Conservation (phyloP, 2,888 invertebrate species). For the Drosophila merina region DNA sequence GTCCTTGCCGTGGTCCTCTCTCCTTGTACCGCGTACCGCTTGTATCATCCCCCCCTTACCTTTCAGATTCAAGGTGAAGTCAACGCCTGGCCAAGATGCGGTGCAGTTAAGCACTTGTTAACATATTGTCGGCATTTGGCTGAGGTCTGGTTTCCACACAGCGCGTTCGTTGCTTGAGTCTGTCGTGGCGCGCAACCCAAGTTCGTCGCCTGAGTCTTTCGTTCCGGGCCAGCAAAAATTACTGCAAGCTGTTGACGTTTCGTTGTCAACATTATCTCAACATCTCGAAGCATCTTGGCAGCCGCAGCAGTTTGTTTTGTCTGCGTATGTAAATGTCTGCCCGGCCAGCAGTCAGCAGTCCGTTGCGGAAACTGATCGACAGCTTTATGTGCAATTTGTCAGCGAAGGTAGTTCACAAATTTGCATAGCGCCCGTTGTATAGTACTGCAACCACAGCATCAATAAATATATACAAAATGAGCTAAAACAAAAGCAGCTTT, state of each 20-base stretch:
- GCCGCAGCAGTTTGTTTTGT: conserved; percentile 31
- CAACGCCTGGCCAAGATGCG: conserved; percentile 60
- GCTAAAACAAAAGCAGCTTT: neutral
- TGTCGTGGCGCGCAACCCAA: conserved; percentile 24
- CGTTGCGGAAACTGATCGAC: conserved; percentile 76
- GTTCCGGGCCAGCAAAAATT: conserved; percentile 43
- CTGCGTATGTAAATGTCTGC: conserved; percentile 51
- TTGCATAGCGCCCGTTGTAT: conserved; percentile 63
- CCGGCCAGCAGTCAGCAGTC: neutral
- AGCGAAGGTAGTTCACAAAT: conserved; percentile 72
- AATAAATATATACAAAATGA: conserved; percentile 9
- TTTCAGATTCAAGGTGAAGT: conserved; percentile 60
- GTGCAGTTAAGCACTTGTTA: conserved; percentile 80
- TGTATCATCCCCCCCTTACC: conserved; percentile 5
- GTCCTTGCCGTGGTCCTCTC: conserved; percentile 25
- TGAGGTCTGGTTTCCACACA: conserved; percentile 21
- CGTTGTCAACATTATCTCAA: conserved; percentile 72
- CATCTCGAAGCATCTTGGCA: conserved; percentile 25
- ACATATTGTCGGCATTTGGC: conserved; percentile 78
- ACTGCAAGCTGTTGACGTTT: conserved; percentile 74
- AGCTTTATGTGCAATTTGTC: conserved; percentile 80
- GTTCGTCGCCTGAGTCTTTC: conserved; percentile 68
- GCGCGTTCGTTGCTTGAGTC: conserved; percentile 46
- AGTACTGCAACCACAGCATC: conserved; percentile 28
- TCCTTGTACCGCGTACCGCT: neutral